These are phyloP conservation scores for Sphinx pinastri DNA, from an alignment of 2,888 invertebrate genomes.

Conservation along the genomic window DNA sequence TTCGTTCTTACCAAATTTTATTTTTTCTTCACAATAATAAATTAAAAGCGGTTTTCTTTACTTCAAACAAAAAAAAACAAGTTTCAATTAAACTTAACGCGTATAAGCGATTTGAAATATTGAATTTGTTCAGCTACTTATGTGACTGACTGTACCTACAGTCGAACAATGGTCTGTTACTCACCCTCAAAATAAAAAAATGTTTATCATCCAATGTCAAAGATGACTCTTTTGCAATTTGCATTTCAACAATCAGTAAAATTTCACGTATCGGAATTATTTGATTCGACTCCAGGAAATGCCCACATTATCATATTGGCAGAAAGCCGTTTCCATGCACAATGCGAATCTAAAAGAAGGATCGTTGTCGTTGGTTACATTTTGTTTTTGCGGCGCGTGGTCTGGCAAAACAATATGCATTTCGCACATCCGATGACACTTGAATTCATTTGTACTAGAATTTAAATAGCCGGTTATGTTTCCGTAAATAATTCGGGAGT, in stretches of 20 bases:
- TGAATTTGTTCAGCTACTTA: no score
- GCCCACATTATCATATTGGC: not conserved
- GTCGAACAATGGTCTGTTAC: no score
- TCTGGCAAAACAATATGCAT: not conserved
- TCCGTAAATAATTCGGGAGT: not conserved
- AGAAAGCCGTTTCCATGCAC: not conserved
- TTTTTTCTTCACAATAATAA: no score
- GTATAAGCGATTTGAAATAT: no score
- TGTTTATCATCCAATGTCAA: not conserved
- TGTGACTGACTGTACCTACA: no score
- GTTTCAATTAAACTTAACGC: no score
- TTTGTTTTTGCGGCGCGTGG: not conserved
- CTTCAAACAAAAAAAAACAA: no score
- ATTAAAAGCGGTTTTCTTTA: no score
- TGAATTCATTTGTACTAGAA: constrained; percentile 3
- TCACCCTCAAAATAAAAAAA: not conserved
- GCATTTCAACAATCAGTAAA: not conserved
- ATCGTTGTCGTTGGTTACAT: not conserved
- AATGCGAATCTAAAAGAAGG: not conserved
- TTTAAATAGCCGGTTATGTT: constrained; percentile 2
- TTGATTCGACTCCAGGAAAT: constrained; percentile 1
- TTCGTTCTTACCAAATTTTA: no score
- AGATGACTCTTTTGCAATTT: not conserved
- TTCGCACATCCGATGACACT: not conserved
- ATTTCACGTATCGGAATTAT: not conserved